Conservation (phyloP, 2,797 vertebrate species). For the Xenentodon cancila region DNA sequence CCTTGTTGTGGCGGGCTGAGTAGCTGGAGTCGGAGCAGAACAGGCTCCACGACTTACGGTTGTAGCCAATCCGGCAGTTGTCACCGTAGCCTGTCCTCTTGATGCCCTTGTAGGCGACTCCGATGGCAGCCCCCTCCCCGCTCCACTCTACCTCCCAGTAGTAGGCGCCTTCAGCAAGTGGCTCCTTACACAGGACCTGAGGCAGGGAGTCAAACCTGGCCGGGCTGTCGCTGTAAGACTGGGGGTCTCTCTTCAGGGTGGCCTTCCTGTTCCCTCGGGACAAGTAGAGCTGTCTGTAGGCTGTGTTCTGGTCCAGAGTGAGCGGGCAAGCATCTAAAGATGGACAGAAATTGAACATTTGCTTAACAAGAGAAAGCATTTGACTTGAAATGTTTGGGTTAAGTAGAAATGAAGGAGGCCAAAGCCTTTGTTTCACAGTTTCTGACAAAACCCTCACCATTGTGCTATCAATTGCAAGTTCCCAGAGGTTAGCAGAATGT, state of each 20-base stretch:
- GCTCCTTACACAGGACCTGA: constrained; percentile 83
- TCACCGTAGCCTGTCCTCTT: constrained; percentile 83
- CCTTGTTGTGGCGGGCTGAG: constrained; percentile 85
- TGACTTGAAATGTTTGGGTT: not conserved
- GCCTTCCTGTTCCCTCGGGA: constrained; percentile 84
- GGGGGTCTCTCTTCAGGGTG: constrained; percentile 81
- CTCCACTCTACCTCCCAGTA: constrained; percentile 89
- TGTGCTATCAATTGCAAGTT: constrained; percentile 13
- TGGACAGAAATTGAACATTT: constrained; percentile 8
- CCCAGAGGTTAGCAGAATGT: constrained; percentile 35
- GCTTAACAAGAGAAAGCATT: constrained; percentile 15
- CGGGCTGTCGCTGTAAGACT: constrained; percentile 71
- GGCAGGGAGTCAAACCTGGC: constrained; percentile 83
- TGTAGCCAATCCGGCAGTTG: constrained; percentile 84
- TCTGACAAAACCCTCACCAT: constrained; percentile 23
- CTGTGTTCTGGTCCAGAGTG: constrained; percentile 83
- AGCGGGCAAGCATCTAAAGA: constrained; percentile 80
- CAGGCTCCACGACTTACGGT: constrained; percentile 86
- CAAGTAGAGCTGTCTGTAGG: constrained; percentile 83
- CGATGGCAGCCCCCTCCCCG: constrained; percentile 82
- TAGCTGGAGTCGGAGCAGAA: constrained; percentile 87
- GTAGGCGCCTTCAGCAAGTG: constrained; percentile 75
- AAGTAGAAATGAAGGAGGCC: constrained; percentile 18
- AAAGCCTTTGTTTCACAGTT: constrained; percentile 9
- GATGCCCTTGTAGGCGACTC: constrained; percentile 83